These are phyloP conservation scores for Globia sparganii DNA, from an alignment of 2,888 invertebrate genomes.

Conservation along the genomic window DNA sequence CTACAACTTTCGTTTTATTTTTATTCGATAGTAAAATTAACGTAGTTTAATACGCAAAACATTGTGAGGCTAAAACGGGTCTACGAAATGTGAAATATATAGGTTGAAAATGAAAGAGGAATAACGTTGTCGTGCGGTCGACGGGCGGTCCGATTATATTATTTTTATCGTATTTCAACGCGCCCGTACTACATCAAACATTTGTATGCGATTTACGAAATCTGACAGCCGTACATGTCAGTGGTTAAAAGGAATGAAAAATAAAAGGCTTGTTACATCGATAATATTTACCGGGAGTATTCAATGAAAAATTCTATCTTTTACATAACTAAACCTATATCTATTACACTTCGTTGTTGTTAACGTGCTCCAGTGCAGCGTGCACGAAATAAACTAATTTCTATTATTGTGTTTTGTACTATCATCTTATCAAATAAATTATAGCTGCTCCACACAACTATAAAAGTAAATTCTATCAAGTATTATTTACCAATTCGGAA, in stretches of 20 bases:
- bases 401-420: neutral
- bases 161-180: too few species aligned
- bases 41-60: too few species aligned
- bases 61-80: too few species aligned
- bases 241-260: neutral
- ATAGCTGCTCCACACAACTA: neutral
- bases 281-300: neutral
- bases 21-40: too few species aligned
- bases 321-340: neutral
- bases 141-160: too few species aligned
- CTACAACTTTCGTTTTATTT: too few species aligned
- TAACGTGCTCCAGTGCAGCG: neutral
- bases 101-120: too few species aligned
- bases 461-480: neutral
- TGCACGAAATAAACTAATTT: neutral
- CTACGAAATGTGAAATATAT: too few species aligned
- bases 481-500: neutral
- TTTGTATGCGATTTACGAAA: too few species aligned
- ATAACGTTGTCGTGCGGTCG: too few species aligned
- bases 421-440: neutral
- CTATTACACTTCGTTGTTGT: neutral
- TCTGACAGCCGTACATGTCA: too few species aligned
- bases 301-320: neutral
- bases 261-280: neutral
- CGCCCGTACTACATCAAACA: too few species aligned